Evolutionary conservation across 2,888 invertebrate species (phyloP).

Genomic region (Drosophila mayaguana): DNA sequence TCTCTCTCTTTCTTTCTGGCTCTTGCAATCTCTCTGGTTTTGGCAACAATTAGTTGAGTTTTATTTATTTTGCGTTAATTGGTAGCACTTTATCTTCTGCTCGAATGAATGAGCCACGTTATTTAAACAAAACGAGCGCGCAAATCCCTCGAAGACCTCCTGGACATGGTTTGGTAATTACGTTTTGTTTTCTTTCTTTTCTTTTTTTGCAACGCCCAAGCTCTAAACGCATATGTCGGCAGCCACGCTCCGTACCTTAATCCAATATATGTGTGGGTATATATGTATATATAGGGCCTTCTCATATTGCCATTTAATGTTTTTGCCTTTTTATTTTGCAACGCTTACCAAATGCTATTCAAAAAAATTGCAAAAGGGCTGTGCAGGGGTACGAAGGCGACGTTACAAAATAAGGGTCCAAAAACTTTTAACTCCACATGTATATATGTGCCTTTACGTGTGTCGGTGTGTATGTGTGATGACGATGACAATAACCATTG

Average conservation of each 20-base stretch:
- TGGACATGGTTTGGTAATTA: constrained; percentile 67
- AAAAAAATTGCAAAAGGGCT: constrained; percentile 74
- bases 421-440: constrained; percentile 65
- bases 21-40: constrained; percentile 6
- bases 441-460: neutral
- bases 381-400: constrained; percentile 21
- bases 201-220: constrained; percentile 43
- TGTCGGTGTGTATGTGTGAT: constrained; percentile 27
- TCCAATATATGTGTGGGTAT: constrained; percentile 50
- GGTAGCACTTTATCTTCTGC: constrained; percentile 80
- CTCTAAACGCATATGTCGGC: constrained; percentile 49
- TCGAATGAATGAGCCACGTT: constrained; percentile 76
- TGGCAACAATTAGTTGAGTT: constrained; percentile 81
- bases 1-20: neutral
- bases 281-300: constrained; percentile 39
- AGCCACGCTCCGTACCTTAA: constrained; percentile 51
- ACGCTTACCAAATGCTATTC: constrained; percentile 72
- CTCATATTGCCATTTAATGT: constrained; percentile 76
- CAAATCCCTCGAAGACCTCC: constrained; percentile 51
- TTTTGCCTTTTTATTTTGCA: constrained; percentile 69
- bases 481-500: constrained; percentile 75
- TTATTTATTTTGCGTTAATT: constrained; percentile 83
- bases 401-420: constrained; percentile 62
- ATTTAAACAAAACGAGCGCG: constrained; percentile 65
- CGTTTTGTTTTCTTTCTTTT: constrained; percentile 29